Conservation (phyloP, 1,140 invertebrate species). For the Drosophila subpulchrella region DNA sequence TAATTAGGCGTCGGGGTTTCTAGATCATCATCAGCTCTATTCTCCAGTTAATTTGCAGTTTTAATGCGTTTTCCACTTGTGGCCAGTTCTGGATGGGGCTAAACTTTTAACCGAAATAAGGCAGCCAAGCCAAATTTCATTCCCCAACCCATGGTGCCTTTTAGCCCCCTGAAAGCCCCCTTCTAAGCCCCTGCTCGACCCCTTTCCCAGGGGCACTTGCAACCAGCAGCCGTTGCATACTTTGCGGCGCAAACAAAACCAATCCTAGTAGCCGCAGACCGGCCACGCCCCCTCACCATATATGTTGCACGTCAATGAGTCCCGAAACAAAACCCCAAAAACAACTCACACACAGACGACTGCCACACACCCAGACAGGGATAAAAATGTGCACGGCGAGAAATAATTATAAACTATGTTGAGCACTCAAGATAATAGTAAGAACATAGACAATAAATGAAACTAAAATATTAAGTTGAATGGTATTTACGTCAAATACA, state of each 20-base stretch:
- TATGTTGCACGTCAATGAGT: conserved; percentile 74
- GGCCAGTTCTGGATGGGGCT: conserved; percentile 30
- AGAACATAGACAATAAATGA: too few relatives aligned
- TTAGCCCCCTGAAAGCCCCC: background rate
- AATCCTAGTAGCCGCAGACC: conserved; percentile 40
- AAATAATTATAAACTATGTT: background rate
- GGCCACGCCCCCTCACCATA: conserved; percentile 27
- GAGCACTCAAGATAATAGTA: too few relatives aligned
- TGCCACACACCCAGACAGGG: conserved; percentile 9
- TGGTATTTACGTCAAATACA: too few relatives aligned
- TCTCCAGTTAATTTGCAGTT: conserved; percentile 79
- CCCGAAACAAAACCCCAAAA: conserved; percentile 76
- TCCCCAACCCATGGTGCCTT: background rate
- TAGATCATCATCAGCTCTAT: conserved; percentile 58
- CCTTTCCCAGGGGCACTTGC: conserved; percentile 23
- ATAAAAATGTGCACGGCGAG: conserved; percentile 13
- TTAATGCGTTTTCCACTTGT: conserved; percentile 77
- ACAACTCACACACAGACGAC: conserved; percentile 34
- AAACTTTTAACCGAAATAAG: conserved; percentile 51
- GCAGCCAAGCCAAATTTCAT: conserved; percentile 44
- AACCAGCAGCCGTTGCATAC: conserved; percentile 56
- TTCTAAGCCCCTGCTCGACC: background rate
- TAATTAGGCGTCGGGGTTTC: conserved; percentile 63
- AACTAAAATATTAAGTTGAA: too few relatives aligned
- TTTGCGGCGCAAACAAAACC: conserved; percentile 57